Evolutionary conservation across 2,797 vertebrate species (phyloP), one percentile per base, ranked within the genome.

Genomic region (Leuciscus waleckii): DNA sequence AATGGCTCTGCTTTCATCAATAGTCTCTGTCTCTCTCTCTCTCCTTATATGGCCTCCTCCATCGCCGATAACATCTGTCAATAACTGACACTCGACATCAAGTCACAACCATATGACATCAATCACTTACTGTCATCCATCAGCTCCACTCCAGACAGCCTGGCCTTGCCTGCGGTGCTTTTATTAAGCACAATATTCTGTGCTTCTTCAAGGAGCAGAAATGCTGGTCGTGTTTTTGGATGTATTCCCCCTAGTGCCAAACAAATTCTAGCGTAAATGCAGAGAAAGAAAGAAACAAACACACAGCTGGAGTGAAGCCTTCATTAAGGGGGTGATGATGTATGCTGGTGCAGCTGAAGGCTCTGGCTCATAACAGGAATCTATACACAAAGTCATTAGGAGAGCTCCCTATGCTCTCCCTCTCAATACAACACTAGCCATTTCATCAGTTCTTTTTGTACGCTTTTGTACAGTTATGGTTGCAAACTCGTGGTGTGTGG

Each of bases 271-370:
- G 85, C n/a, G 61, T 37, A 70, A 84, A 90, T 41, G 84, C 86
- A 87, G 70, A 87, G 49, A 79, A 79, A 77, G 56, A 87, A 88
- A 79, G 75, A 11, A 23, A 77, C 78, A 89, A 86, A 70, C 75
- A 79, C 79, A 82, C 51, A 86, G 83, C 83, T 85, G 69, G 69
- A 80, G 56, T 16, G 41, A 23, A 74, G 83, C 56, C 81, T 87
- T 87, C 82, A 81, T 84, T 84, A 80, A 75, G 63, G 49, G 56
- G 71, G 29, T 75, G 83, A 56, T 68, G 76, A 78, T 69, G 86
- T 79, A 83, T 78, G 70, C 69, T 65, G 43, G 56, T 71, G 61
- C 49, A 84, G 65, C 39, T 73, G 76, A 71, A 85, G 67, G 19
- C 71, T 37, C 54, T 63, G 56, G 71, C 41, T 79, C 82, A 54